Conservation (phyloP, 2,113 vertebrate genomes). For the Rhabdomys dilectus region DNA sequence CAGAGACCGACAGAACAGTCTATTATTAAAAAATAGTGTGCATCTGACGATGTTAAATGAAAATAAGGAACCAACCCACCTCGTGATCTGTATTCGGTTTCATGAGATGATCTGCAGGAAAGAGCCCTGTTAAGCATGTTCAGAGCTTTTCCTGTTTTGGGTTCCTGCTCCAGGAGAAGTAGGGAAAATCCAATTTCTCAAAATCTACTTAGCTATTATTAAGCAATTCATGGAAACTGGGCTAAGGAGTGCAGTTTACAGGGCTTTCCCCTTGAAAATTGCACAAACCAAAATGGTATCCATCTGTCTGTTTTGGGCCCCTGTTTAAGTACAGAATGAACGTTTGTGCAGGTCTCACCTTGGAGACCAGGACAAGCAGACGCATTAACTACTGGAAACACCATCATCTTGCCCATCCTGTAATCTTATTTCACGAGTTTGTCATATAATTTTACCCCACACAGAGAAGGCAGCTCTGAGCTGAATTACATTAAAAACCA, state of each 20-base stretch:
- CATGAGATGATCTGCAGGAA: conserved; percentile 68
- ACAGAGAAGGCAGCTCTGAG: conserved; percentile 72
- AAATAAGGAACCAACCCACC: conserved; percentile 81
- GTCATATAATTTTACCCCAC: conserved; percentile 60
- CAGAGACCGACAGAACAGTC: conserved; percentile 82
- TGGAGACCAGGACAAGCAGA: conserved; percentile 64
- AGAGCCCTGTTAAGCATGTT: conserved; percentile 68
- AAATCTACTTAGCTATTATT: conserved; percentile 72
- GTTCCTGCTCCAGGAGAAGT: conserved; percentile 72
- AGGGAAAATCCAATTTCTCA: conserved; percentile 77
- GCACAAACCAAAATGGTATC: conserved; percentile 66
- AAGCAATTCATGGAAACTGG: conserved; percentile 75
- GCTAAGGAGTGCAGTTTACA: conserved; percentile 72
- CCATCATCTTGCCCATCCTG: conserved; percentile 66
- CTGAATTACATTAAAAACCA: conserved; percentile 68
- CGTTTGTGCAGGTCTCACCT: conserved; percentile 62
- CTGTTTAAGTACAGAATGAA: conserved; percentile 75
- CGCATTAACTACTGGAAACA: conserved; percentile 77
- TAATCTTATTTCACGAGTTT: conserved; percentile 51
- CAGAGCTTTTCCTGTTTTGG: conserved; percentile 76
- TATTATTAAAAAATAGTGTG: conserved; percentile 87
- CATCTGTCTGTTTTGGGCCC: conserved; percentile 58
- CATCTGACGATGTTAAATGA: conserved; percentile 84
- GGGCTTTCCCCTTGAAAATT: conserved; percentile 51
- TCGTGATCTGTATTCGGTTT: conserved; percentile 73